Conservation (phyloP, 2,113 vertebrate species). For the Coryphaenoides rupestris region DNA sequence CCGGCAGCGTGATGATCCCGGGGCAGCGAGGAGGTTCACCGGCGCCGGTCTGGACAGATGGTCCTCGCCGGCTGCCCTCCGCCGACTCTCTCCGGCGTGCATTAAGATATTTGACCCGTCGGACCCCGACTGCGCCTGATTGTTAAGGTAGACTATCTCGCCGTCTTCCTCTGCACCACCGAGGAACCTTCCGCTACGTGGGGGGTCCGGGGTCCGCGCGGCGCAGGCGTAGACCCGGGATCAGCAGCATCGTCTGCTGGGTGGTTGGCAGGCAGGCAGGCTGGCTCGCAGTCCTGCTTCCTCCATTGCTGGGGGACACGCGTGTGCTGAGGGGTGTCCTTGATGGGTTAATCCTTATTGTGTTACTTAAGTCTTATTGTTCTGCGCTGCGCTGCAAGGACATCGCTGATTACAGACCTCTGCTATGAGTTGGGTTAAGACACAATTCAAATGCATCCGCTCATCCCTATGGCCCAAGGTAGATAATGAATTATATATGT, state of each 20-base stretch:
- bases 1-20: conserved; percentile 40
- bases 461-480: too few species aligned
- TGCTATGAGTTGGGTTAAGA: conserved; percentile 6
- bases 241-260: background rate
- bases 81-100: background rate
- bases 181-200: conserved; percentile 22
- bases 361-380: too few species aligned
- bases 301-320: too few species aligned
- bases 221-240: conserved; percentile 2
- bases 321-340: background rate
- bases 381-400: background rate
- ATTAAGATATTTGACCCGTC: conserved; percentile 34
- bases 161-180: conserved; percentile 6
- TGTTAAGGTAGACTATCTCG: conserved; percentile 26
- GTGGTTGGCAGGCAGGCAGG: background rate
- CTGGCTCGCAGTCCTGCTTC: too few species aligned
- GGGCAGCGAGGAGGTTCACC: conserved; percentile 26
- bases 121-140: conserved; percentile 17
- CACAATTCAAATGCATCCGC: too few species aligned
- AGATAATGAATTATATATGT: too few species aligned
- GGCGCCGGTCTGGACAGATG: conserved; percentile 37
- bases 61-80: background rate
- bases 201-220: conserved; percentile 15
- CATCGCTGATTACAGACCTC: conserved; percentile 1
- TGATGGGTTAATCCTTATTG: background rate